Percentiles rank a stretch among this genome's conserved stretches.
These are phyloP conservation scores for Esox lucius DNA, from an alignment of 2,797 vertebrate species.

Conservation along the genomic window DNA sequence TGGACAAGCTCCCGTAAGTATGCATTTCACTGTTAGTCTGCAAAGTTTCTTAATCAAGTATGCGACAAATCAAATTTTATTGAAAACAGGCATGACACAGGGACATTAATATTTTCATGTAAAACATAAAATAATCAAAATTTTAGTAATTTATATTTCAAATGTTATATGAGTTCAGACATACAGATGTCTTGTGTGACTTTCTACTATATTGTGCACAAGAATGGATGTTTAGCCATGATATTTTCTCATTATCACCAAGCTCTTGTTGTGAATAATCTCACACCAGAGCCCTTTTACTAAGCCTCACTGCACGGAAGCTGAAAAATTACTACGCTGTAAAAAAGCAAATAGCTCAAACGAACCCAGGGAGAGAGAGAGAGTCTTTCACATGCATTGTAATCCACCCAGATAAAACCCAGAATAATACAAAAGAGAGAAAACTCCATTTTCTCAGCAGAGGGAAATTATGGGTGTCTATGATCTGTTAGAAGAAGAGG, in stretches of 20 bases:
- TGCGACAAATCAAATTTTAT: too few relatives aligned
- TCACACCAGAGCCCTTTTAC: background rate
- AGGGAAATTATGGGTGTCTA: constrained; percentile 52
- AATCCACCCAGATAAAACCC: constrained; percentile 42
- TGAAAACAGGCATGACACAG: too few relatives aligned
- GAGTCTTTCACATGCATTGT: background rate
- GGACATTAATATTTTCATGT: too few relatives aligned
- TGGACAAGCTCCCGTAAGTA: too few relatives aligned
- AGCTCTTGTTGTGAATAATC: background rate
- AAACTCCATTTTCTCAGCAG: constrained; percentile 58
- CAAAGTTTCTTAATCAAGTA: too few relatives aligned
- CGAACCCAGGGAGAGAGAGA: background rate
- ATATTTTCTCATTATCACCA: constrained; percentile 1
- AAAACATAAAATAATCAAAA: too few relatives aligned
- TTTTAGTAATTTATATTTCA: too few relatives aligned
- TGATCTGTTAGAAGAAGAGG: constrained; percentile 54
- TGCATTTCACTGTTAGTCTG: too few relatives aligned
- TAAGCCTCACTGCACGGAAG: background rate
- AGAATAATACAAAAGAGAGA: constrained; percentile 42
- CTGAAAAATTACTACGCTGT: background rate
- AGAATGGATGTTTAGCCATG: background rate
- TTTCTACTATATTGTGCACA: background rate
- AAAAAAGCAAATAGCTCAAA: background rate
- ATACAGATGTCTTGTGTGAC: background rate
- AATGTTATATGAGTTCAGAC: background rate